Base-by-base conservation (phyloP, 2,797 vertebrate genomes). In the Numenius phaeopus region DNA sequence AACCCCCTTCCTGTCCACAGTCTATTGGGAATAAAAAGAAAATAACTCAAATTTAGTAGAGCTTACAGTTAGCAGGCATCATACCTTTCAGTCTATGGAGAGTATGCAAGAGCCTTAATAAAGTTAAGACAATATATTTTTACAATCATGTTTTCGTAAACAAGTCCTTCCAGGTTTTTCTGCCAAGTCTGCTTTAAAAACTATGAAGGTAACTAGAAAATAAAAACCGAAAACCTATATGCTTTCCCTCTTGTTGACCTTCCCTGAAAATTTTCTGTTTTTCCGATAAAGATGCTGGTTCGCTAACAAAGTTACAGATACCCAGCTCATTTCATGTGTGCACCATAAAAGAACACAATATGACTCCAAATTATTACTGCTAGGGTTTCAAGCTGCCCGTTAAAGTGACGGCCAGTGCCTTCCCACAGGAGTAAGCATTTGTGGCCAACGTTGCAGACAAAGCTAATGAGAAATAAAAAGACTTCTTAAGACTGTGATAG, bases 381-480 rank as follows among this genome's bases (percentile, higher is more conserved):
- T 24, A 1, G 1, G 1, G 11, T 50, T 90, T 67, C 54, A 12
- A 81, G 71, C 23, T 49, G 32, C 46, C 49, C 8, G 0, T 32
- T 80, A 20, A 47, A 75, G 75, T 12, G 65, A 81, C 3, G 3
- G 80, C 50, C 71, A 42, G 42, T 57, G 50, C 37, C 26, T 54
- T 71, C 87, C 87, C 93, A 10, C 52, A n/a, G 92, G 64, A 85
- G 59, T 16, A 67, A 77, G 49, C 5, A 2, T 62, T 81, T 8
- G 9, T 66, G 81, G 75, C 67, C 75, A 71, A 65, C 44, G 69
- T 37, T 89, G 75, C 84, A 87, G 64, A 30, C 59, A 70, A 39
- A 94, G 44, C 57, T 77, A 87, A 90, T 40, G 71, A 94, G 67
- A 94, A 92, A 91, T 69, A 80, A 89, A 90, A 79, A 73, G 24